Evolutionary conservation across 2,888 invertebrate genomes (phyloP).

Genomic region (Spodoptera picta): DNA sequence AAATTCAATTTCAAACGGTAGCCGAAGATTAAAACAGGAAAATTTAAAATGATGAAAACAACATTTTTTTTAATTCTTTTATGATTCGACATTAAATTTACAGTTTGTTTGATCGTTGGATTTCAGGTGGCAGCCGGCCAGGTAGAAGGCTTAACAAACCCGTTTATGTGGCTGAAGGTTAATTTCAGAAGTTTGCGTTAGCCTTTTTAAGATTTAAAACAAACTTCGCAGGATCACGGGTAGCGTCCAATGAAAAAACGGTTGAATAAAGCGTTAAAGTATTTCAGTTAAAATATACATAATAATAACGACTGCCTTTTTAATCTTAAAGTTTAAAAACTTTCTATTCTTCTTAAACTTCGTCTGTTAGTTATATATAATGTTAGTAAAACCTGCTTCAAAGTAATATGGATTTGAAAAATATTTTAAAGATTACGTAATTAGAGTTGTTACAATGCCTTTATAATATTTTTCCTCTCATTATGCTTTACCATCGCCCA

Average conservation of each 20-base stretch:
- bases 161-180: conserved; percentile 20
- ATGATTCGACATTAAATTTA: conserved; percentile 36
- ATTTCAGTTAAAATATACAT: conserved; percentile 17
- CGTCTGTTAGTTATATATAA: no score
- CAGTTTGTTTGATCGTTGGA: conserved; percentile 22
- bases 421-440: no score
- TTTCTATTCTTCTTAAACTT: background rate
- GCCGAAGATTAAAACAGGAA: conserved; percentile 31
- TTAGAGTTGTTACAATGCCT: no score
- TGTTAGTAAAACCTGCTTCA: no score
- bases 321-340: conserved; percentile 5
- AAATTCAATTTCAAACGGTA: conserved; percentile 42
- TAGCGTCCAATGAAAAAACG: conserved; percentile 27
- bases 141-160: conserved; percentile 25
- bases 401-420: no score
- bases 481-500: no score
- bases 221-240: conserved; percentile 25
- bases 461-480: no score
- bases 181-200: conserved; percentile 42
- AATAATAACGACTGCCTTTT: conserved; percentile 4
- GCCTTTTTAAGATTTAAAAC: conserved; percentile 41
- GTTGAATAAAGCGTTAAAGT: conserved; percentile 9
- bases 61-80: conserved; percentile 35
- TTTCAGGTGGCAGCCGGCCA: conserved; percentile 15
- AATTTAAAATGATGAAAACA: conserved; percentile 35